Percentiles rank a stretch among this genome's conserved stretches.
These are phyloP conservation scores for Drosophila setosimentum DNA, from an alignment of 2,888 invertebrate species.

Conservation along the genomic window DNA sequence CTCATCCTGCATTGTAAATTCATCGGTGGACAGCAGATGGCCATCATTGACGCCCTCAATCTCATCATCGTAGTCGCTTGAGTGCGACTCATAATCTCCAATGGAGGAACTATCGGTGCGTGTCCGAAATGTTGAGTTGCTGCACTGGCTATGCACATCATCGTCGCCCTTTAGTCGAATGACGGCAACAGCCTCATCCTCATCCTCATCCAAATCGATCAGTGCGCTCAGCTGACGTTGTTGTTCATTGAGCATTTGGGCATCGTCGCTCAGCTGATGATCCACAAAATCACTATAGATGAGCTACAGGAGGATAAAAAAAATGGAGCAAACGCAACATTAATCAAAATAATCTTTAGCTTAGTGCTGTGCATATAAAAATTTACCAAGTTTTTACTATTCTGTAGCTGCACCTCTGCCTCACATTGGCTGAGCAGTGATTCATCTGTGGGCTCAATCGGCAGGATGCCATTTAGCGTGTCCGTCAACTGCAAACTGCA, in stretches of 20 bases:
- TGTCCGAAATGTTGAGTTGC: conserved; percentile 81
- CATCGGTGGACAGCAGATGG: conserved; percentile 17
- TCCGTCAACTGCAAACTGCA: conserved; percentile 83
- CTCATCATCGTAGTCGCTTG: conserved; percentile 84
- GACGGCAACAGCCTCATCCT: conserved; percentile 23
- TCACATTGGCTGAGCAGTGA: conserved; percentile 65
- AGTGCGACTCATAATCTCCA: conserved; percentile 84
- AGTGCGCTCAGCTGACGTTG: conserved; percentile 50
- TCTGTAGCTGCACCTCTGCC: conserved; percentile 63
- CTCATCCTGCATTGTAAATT: conserved; percentile 17
- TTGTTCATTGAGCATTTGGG: conserved; percentile 69
- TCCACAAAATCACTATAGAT: conserved; percentile 78
- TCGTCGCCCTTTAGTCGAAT: conserved; percentile 41
- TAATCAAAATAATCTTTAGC: background rate
- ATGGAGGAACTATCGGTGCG: conserved; percentile 84
- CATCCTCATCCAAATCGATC: conserved; percentile 48
- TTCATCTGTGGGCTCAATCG: conserved; percentile 80
- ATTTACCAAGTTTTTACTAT: conserved; percentile 77
- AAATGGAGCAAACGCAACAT: background rate
- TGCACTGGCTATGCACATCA: conserved; percentile 75
- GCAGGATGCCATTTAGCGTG: conserved; percentile 84
- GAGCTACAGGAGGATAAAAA: conserved; percentile 59
- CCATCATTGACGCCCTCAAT: conserved; percentile 37
- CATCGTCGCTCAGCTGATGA: conserved; percentile 65
- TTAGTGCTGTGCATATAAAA: background rate